These are phyloP conservation scores for Acanthiza pusilla DNA, from an alignment of 2,797 vertebrate species.

Conservation along the genomic window DNA sequence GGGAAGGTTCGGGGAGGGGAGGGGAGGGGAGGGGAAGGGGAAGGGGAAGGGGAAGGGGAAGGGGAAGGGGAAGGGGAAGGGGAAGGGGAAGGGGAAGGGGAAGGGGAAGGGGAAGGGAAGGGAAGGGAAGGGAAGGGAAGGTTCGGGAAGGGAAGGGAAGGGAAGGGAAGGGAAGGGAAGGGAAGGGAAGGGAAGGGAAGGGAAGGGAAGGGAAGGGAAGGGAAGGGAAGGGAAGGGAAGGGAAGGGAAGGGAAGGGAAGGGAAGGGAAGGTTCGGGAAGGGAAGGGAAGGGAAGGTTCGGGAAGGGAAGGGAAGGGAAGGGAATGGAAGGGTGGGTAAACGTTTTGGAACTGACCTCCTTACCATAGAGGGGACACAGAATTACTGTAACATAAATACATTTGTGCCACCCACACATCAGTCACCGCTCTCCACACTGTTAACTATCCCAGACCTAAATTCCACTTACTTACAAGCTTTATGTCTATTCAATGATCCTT, in stretches of 20 bases:
- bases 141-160: background rate
- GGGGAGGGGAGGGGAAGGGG: background rate
- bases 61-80: too few species aligned
- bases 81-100: background rate
- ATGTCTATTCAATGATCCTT: background rate
- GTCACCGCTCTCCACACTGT: background rate
- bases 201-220: too few species aligned
- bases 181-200: too few species aligned
- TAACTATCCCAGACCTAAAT: background rate
- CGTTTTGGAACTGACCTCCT: background rate
- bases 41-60: background rate
- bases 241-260: background rate
- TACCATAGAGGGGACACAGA: background rate
- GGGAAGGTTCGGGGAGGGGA: too few species aligned
- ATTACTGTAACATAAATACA: background rate
- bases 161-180: background rate
- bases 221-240: background rate
- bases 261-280: too few species aligned
- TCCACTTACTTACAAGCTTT: background rate
- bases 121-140: background rate
- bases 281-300: too few species aligned
- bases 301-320: background rate
- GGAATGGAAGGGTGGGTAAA: background rate
- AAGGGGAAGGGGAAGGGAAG: too few species aligned
- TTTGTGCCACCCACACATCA: background rate